Conservation (phyloP, 2,797 vertebrate species). For the Leuciscus waleckii region DNA sequence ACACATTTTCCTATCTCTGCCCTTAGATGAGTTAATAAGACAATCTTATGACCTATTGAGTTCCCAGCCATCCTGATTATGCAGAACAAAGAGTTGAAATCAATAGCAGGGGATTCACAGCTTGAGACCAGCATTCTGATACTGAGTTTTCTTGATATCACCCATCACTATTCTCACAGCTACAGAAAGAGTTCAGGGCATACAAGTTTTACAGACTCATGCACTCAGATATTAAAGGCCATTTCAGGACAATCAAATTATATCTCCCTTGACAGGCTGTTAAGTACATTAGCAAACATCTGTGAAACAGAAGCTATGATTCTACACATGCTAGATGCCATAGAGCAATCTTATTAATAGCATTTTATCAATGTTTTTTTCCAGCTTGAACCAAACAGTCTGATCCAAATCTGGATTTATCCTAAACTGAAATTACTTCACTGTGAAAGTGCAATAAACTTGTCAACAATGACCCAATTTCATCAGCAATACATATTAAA, state of each 20-base stretch:
- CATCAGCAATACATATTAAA: neutral
- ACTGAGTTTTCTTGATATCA: neutral
- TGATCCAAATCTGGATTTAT: conserved; percentile 4
- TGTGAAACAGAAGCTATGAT: conserved; percentile 14
- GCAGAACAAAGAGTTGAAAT: conserved; percentile 16
- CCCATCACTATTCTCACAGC: neutral
- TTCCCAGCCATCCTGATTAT: neutral
- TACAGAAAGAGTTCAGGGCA: neutral
- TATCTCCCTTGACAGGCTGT: conserved; percentile 14
- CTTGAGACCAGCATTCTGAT: conserved; percentile 6
- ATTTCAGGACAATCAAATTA: conserved; percentile 28
- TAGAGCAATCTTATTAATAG: conserved; percentile 40
- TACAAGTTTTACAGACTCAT: neutral
- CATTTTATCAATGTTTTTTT: neutral
- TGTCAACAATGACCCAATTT: neutral
- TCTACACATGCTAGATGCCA: conserved; percentile 25
- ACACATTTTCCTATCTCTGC: neutral
- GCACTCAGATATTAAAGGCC: neutral
- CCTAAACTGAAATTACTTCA: neutral
- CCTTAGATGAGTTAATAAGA: neutral
- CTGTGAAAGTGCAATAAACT: conserved; percentile 9
- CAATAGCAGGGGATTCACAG: conserved; percentile 26
- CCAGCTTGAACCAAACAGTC: conserved; percentile 4
- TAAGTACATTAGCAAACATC: conserved; percentile 34
- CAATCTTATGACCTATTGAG: neutral